These are phyloP conservation scores for Epizoanthus ramosus DNA, from an alignment of 92 coral and sea anemone species.

Conservation along the genomic window DNA sequence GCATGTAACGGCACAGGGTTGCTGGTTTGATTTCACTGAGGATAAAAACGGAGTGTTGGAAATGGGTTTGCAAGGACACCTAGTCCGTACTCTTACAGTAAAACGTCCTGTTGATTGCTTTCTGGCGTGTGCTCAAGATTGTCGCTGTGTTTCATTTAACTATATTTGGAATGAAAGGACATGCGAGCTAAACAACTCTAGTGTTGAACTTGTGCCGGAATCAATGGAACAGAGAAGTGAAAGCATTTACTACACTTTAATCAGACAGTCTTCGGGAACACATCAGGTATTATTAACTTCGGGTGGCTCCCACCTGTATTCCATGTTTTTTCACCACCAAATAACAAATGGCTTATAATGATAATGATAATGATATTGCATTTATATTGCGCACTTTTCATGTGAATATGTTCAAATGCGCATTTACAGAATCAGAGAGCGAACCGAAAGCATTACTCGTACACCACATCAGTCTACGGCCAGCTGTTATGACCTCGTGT, in stretches of 20 bases:
- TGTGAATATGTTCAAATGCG: too few relatives aligned
- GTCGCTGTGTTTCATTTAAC: conserved; percentile 51
- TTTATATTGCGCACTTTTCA: too few relatives aligned
- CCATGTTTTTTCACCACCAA: too few relatives aligned
- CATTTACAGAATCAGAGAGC: too few relatives aligned
- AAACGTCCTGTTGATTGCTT: conserved; percentile 32
- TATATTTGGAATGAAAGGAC: conserved; percentile 10
- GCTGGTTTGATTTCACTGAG: conserved; percentile 18
- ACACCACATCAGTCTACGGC: too few relatives aligned
- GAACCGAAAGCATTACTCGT: too few relatives aligned
- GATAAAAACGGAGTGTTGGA: conserved; percentile 18
- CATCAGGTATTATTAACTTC: too few relatives aligned
- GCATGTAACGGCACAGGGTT: conserved; percentile 1
- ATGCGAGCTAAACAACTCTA: conserved; percentile 43
- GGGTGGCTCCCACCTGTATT: too few relatives aligned
- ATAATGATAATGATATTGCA: too few relatives aligned
- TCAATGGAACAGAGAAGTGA: neutral
- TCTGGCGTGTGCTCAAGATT: conserved; percentile 31
- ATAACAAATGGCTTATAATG: too few relatives aligned
- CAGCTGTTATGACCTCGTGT: too few relatives aligned
- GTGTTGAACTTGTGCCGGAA: neutral
- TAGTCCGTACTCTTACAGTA: conserved; percentile 1
- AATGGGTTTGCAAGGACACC: conserved; percentile 32
- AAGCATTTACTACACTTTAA: conserved; percentile 28
- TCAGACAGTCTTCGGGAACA: neutral